Evolutionary conservation across 1,140 invertebrate species (phyloP).

Genomic region (Macrobrachium nipponense): DNA sequence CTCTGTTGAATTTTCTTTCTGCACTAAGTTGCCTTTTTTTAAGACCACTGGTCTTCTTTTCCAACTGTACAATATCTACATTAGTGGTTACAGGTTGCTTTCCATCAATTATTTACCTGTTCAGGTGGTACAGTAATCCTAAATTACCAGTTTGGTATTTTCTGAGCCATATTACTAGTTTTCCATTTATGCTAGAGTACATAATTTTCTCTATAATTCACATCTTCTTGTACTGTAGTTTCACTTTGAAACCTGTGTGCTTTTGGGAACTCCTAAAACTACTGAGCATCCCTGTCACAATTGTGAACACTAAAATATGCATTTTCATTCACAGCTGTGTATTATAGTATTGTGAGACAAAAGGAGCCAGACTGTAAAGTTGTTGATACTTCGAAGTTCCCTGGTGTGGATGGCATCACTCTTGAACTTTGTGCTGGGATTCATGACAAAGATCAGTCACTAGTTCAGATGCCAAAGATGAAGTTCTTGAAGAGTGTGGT

Average conservation of each 20-base stretch:
- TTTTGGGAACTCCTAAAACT: not conserved
- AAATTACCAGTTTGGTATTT: not conserved
- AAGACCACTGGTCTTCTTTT: too few relatives aligned
- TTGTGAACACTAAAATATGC: not conserved
- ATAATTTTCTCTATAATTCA: too few relatives aligned
- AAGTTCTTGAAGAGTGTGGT: constrained; percentile 94
- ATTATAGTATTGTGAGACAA: constrained; percentile 74
- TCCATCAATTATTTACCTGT: too few relatives aligned
- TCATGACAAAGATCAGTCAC: constrained; percentile 84
- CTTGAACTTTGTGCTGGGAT: constrained; percentile 96
- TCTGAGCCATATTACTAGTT: not conserved
- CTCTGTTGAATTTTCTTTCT: not conserved
- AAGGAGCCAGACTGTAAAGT: constrained; percentile 67
- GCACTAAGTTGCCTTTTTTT: too few relatives aligned
- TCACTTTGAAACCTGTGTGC: not conserved
- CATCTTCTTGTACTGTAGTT: too few relatives aligned
- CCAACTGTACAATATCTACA: too few relatives aligned
- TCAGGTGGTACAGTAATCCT: too few relatives aligned
- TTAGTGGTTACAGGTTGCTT: too few relatives aligned
- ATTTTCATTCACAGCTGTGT: constrained; percentile 74
- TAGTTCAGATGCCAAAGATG: constrained; percentile 87
- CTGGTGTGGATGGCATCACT: constrained; percentile 81
- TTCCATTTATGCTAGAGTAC: not conserved
- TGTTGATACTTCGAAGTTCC: constrained; percentile 81
- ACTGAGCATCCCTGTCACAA: not conserved